phyloP scores from a whole-genome alignment of 37 sponge, comb jelly and placozoan species.

The Bolinopsis microptera region DNA sequence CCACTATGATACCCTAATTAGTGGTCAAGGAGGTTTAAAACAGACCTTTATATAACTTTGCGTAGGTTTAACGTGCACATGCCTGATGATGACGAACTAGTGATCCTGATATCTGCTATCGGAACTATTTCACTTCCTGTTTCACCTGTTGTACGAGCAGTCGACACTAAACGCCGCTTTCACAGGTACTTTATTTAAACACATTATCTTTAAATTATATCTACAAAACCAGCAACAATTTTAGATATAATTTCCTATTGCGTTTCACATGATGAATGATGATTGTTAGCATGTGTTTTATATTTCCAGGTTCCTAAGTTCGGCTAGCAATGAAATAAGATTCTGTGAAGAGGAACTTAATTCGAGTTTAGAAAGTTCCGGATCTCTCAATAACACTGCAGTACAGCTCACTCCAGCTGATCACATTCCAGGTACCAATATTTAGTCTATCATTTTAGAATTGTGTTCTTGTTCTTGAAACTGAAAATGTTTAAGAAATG shows the following conservation, averaged over 20 bases:
- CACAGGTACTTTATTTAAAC: no score
- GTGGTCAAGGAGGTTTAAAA: no score
- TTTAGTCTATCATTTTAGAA: no score
- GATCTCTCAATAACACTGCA: not conserved
- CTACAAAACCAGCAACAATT: no score
- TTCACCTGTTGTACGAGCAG: not conserved
- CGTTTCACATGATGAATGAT: no score
- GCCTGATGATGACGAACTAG: slow-evolving; percentile 59
- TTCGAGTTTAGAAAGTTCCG: not conserved
- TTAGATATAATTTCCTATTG: no score
- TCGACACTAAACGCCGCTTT: not conserved
- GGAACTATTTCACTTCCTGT: slow-evolving; percentile 8
- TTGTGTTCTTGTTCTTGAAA: no score
- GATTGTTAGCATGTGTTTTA: no score
- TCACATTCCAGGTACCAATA: slow-evolving; percentile 42
- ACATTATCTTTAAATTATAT: no score
- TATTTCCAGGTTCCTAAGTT: slow-evolving; percentile 5
- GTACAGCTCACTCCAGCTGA: slow-evolving; percentile 28
- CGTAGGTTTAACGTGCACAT: slow-evolving; percentile 50
- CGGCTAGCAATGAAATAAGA: slow-evolving; percentile 43
- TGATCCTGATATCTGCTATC: slow-evolving; percentile 33
- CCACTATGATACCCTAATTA: no score
- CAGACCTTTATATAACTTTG: no score
- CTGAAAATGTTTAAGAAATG: no score
- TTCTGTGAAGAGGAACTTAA: slow-evolving; percentile 58